Percentiles rank a stretch among this genome's conserved stretches.
Conservation (phyloP, 2,113 vertebrate genomes). For the Atractosteus spatula region DNA sequence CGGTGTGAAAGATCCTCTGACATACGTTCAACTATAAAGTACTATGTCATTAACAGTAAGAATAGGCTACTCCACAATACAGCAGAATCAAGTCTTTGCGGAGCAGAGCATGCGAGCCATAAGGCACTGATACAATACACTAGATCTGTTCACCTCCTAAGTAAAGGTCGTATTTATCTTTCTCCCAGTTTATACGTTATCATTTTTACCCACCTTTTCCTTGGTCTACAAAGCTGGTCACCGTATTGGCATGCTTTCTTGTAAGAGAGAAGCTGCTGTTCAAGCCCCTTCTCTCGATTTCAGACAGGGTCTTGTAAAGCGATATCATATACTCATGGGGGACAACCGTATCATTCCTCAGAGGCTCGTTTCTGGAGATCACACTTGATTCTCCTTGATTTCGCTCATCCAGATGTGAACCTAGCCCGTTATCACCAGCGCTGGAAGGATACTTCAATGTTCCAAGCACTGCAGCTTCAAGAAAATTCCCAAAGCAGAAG, state of each 20-base stretch:
- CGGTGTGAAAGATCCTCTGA: too few relatives aligned
- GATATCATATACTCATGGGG: slow-evolving; percentile 79
- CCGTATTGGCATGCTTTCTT: slow-evolving; percentile 63
- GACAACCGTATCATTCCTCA: slow-evolving; percentile 62
- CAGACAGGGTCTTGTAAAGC: slow-evolving; percentile 68
- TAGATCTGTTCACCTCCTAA: too few relatives aligned
- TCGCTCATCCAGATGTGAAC: slow-evolving; percentile 58
- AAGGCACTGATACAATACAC: too few relatives aligned
- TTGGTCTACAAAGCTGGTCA: slow-evolving; percentile 78
- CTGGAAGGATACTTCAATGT: slow-evolving; percentile 31
- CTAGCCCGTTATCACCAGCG: slow-evolving; percentile 41
- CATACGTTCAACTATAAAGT: too few relatives aligned
- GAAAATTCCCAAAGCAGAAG: slow-evolving; percentile 43
- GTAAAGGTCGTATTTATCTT: too few relatives aligned
- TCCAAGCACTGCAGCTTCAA: slow-evolving; percentile 36
- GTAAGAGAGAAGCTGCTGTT: slow-evolving; percentile 36
- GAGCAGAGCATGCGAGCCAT: too few relatives aligned
- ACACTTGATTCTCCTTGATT: slow-evolving; percentile 21
- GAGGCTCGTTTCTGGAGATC: slow-evolving; percentile 23
- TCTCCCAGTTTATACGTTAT: neutral
- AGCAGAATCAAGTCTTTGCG: too few relatives aligned
- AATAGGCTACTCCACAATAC: too few relatives aligned
- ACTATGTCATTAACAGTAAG: too few relatives aligned
- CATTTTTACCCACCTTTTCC: slow-evolving; percentile 51
- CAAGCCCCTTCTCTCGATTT: slow-evolving; percentile 41